Evolutionary conservation across 2,797 vertebrate genomes (phyloP).

Genomic region (Avahi laniger): DNA sequence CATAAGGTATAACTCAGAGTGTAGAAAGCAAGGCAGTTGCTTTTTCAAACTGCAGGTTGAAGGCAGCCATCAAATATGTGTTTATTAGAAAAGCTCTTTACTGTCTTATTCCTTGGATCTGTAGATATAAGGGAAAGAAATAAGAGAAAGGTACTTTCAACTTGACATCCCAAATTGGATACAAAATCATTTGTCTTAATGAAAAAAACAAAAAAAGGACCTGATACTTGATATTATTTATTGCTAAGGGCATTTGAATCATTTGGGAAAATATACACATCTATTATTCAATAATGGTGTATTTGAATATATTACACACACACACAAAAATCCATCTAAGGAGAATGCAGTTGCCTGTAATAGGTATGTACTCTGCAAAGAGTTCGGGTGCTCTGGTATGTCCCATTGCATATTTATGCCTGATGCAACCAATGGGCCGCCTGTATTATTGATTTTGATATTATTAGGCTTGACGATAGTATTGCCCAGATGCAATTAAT

Average conservation of each 20-base stretch:
- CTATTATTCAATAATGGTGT: not conserved
- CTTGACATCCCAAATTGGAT: not conserved
- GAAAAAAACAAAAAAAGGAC: not conserved
- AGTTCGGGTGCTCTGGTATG: not conserved
- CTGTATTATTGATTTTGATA: constrained; percentile 58
- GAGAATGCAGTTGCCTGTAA: not conserved
- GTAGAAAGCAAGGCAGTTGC: not conserved
- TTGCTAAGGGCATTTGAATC: constrained; percentile 24
- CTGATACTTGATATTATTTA: not conserved
- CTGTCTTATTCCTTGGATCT: not conserved
- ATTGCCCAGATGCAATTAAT: constrained; percentile 32
- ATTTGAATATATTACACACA: not conserved
- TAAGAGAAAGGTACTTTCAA: not conserved
- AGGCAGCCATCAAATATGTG: not conserved
- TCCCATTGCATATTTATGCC: not conserved
- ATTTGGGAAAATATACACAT: not conserved
- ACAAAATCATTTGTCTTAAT: not conserved
- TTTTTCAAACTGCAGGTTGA: not conserved
- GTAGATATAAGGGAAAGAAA: not conserved
- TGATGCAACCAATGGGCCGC: constrained; percentile 33
- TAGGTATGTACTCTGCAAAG: not conserved
- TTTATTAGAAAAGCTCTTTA: constrained; percentile 24
- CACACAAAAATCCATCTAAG: not conserved
- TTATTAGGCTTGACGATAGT: constrained; percentile 52
- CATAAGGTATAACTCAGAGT: not conserved